These are phyloP conservation scores for Glyphotaelius pellucidus DNA, from an alignment of 2,888 invertebrate species.

Conservation along the genomic window DNA sequence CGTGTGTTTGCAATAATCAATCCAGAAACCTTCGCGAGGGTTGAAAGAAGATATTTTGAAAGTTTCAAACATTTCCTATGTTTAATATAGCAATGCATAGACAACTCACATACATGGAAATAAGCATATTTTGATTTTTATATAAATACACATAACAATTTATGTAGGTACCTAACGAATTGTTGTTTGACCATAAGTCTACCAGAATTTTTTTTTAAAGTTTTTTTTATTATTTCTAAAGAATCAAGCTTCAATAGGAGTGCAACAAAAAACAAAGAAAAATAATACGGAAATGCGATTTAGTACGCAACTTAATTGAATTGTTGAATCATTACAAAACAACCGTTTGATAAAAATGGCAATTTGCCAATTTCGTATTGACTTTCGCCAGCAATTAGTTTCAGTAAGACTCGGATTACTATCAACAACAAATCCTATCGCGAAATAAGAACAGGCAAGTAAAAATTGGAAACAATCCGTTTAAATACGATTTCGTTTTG, in stretches of 20 bases:
- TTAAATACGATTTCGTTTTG: neutral
- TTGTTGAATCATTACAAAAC: neutral
- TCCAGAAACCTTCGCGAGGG: too few relatives aligned
- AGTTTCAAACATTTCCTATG: too few relatives aligned
- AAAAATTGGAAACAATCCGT: neutral
- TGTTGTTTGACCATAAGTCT: neutral
- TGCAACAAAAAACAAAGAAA: neutral
- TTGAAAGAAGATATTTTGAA: too few relatives aligned
- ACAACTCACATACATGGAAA: too few relatives aligned
- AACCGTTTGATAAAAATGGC: neutral
- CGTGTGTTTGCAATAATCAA: too few relatives aligned
- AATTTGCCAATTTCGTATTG: neutral
- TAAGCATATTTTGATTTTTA: too few relatives aligned
- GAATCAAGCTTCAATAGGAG: neutral
- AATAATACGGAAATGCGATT: neutral
- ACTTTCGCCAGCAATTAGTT: neutral
- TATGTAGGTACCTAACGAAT: neutral
- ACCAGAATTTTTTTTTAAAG: too few relatives aligned
- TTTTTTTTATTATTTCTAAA: neutral
- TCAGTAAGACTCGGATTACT: neutral
- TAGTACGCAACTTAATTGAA: neutral
- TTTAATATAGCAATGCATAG: too few relatives aligned
- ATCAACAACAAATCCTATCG: neutral
- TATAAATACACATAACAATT: too few relatives aligned
- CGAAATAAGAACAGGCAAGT: neutral